phyloP scores from a whole-genome alignment of 2,113 vertebrate species.

The Brachypodius melanocephalos region DNA sequence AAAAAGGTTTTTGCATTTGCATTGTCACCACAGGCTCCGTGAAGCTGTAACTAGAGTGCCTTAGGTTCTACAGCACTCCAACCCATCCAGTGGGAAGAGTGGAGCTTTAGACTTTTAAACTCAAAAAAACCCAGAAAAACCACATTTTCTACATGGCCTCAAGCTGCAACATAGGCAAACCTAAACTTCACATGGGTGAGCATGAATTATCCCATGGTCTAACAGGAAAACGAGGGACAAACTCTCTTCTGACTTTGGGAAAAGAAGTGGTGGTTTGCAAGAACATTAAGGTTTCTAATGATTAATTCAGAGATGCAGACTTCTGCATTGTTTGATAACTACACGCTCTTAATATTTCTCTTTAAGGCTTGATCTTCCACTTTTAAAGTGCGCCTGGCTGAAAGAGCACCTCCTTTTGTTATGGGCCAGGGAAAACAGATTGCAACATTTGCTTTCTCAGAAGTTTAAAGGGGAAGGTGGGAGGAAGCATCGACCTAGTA shows the following conservation, averaged over 20 bases:
- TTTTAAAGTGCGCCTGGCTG: background rate
- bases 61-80: rapidly evolving
- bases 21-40: background rate
- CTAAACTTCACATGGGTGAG: background rate
- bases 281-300: background rate
- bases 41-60: background rate
- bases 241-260: background rate
- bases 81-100: background rate
- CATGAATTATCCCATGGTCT: background rate
- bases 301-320: background rate
- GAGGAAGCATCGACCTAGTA: rapidly evolving
- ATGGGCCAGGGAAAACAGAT: background rate
- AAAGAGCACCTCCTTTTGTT: background rate
- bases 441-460: background rate
- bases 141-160: background rate
- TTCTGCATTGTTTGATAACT: background rate
- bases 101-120: background rate
- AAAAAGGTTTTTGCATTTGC: background rate
- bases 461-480: background rate
- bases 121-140: background rate
- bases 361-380: background rate
- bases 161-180: background rate
- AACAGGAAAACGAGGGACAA: background rate
- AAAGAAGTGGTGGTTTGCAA: background rate
- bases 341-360: background rate